A percentile compares a stretch with the other conserved stretches of the same genome.
Conservation (phyloP, 1,140 invertebrate genomes). For the Hydropsyche tenuis region DNA sequence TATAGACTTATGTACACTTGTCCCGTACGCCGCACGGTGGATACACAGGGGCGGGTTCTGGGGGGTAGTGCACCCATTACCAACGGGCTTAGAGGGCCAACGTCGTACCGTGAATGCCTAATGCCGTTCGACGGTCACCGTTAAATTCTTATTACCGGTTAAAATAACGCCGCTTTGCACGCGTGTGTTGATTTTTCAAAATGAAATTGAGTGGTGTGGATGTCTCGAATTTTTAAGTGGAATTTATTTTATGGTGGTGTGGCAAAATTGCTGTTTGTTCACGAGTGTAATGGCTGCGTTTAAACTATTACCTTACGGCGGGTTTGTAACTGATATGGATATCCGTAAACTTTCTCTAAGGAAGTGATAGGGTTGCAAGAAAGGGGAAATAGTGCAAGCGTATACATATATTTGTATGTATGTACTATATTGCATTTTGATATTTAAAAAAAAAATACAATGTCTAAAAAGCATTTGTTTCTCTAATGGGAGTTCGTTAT, state of each 20-base stretch:
- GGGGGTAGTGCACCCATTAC: neutral
- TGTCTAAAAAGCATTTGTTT: neutral
- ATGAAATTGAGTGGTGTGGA: neutral
- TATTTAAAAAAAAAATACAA: no score
- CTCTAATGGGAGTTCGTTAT: neutral
- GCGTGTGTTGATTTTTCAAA: neutral
- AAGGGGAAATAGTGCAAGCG: no score
- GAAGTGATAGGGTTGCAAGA: no score
- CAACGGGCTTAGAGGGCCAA: constrained; percentile 24
- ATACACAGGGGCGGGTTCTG: neutral
- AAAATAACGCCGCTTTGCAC: constrained; percentile 33
- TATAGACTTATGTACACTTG: constrained; percentile 1
- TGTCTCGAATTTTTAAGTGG: neutral
- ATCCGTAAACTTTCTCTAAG: no score
- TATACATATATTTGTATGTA: no score
- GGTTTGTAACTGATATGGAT: no score
- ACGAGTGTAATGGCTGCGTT: no score
- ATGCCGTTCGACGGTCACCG: constrained; percentile 33
- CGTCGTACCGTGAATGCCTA: constrained; percentile 44
- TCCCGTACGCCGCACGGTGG: neutral
- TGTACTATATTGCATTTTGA: no score
- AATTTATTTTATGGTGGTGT: neutral
- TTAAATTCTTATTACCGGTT: constrained; percentile 47
- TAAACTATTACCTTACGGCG: no score
- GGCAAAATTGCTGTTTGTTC: no score